phyloP scores from a whole-genome alignment of 1,140 invertebrate genomes.

The Trichonephila clavipes region DNA sequence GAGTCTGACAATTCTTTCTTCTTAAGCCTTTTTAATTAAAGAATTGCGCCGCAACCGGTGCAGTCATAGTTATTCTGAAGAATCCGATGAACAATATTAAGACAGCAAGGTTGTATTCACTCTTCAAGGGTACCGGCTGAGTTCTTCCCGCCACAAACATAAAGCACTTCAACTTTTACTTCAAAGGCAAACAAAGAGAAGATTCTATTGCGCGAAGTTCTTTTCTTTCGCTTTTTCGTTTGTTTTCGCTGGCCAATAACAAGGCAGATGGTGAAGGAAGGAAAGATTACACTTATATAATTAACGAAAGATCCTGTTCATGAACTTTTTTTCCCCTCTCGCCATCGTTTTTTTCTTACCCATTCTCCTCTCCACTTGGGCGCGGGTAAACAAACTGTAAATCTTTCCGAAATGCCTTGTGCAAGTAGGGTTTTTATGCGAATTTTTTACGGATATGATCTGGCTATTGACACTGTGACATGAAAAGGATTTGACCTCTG shows the following conservation, averaged over 20 bases:
- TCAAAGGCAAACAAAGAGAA: conserved; percentile 21
- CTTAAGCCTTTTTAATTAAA: conserved; percentile 40
- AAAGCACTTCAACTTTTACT: conserved; percentile 43
- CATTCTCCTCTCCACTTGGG: not conserved
- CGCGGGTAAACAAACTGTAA: conserved; percentile 7
- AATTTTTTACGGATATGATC: conserved; percentile 11
- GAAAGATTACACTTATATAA: conserved; percentile 39
- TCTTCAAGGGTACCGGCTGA: conserved; percentile 32
- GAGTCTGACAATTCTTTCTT: not conserved
- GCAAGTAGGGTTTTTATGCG: not conserved
- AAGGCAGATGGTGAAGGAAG: not conserved
- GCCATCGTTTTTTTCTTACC: not conserved
- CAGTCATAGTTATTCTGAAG: not conserved
- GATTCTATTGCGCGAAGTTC: not conserved
- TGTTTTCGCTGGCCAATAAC: conserved; percentile 14
- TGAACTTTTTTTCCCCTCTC: not conserved
- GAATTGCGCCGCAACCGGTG: conserved; percentile 49
- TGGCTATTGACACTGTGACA: conserved; percentile 34
- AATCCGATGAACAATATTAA: conserved; percentile 37
- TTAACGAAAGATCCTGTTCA: conserved; percentile 18
- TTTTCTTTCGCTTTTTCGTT: conserved; percentile 13
- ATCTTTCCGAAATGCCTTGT: not conserved
- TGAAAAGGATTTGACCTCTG: conserved; percentile 30
- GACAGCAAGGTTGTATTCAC: conserved; percentile 45
- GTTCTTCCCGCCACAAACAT: not conserved